Evolutionary conservation across 2,888 invertebrate genomes (phyloP).

Genomic region (Calameuta idolon): DNA sequence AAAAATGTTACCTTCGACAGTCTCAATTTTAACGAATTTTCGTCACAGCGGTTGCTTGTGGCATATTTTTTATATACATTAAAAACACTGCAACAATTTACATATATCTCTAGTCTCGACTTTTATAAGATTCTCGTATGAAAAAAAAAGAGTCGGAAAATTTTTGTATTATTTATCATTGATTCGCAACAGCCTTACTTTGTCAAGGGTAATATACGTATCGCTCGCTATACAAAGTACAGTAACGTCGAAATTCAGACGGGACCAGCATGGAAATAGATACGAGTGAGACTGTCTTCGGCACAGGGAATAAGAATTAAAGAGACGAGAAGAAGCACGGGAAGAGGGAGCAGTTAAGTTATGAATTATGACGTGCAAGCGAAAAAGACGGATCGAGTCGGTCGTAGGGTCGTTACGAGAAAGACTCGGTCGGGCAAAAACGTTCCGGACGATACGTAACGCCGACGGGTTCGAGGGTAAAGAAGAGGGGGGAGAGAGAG

Average conservation of each 20-base stretch:
- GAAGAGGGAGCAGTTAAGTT: conserved; percentile 61
- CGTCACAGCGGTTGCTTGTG: not conserved
- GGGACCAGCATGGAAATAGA: conserved; percentile 9
- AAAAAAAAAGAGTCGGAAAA: not conserved
- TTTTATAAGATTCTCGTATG: too few relatives aligned
- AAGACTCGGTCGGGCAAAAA: conserved; percentile 49
- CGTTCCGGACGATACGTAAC: conserved; percentile 14
- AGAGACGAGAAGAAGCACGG: conserved; percentile 30
- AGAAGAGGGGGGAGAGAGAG: conserved; percentile 31
- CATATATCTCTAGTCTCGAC: too few relatives aligned
- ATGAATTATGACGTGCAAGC: conserved; percentile 62
- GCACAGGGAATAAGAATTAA: conserved; percentile 30
- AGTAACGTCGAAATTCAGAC: not conserved
- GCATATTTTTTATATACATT: too few relatives aligned
- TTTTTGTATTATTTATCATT: not conserved
- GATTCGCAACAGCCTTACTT: not conserved
- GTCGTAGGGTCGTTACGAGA: conserved; percentile 56
- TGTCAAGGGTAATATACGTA: not conserved
- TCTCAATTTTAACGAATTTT: not conserved
- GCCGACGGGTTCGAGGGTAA: conserved; percentile 35
- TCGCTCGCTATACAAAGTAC: not conserved
- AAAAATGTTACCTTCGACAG: not conserved
- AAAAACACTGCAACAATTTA: too few relatives aligned
- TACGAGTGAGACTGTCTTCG: conserved; percentile 31
- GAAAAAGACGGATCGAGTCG: conserved; percentile 53